A percentile compares a stretch with the other conserved stretches of the same genome.
phyloP scores from a whole-genome alignment of 2,888 invertebrate species.

The Chorisops tibialis region DNA sequence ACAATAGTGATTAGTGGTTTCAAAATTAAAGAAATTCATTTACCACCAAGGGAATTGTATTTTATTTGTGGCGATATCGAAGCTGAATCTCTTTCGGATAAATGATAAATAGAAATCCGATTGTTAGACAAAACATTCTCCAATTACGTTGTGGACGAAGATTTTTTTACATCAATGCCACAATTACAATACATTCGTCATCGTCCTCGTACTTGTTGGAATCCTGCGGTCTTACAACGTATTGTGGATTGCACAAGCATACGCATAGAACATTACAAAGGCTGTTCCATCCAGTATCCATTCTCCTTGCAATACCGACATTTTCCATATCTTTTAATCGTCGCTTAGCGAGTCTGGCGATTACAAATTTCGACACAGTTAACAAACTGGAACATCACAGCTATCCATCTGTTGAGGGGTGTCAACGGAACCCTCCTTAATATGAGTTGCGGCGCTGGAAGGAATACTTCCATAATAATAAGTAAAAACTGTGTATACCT shows the following conservation, averaged over 20 bases:
- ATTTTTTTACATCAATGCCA: conserved; percentile 96
- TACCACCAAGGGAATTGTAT: no score
- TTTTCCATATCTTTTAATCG: conserved; percentile 86
- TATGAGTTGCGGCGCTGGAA: no score
- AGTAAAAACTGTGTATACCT: no score
- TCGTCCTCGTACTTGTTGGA: conserved; percentile 84
- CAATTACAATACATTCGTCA: conserved; percentile 88
- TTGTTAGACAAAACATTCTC: conserved; percentile 88
- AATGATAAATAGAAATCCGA: conserved; percentile 92
- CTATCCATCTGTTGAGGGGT: no score
- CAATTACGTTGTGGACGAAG: conserved; percentile 82
- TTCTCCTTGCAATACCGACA: conserved; percentile 87
- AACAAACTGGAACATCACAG: no score
- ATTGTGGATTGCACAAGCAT: conserved; percentile 94
- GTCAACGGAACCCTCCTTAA: no score
- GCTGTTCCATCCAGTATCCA: conserved; percentile 89
- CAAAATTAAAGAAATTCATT: no score
- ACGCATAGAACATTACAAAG: conserved; percentile 83
- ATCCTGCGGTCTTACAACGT: conserved; percentile 76
- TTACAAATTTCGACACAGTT: conserved; percentile 94
- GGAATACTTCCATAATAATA: no score
- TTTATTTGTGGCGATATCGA: conserved; percentile 75
- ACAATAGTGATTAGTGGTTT: no score
- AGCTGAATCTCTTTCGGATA: conserved; percentile 63
- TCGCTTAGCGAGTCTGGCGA: conserved; percentile 85